Evolutionary conservation across 1,140 invertebrate species (phyloP).

Genomic region (Ylistrum balloti): DNA sequence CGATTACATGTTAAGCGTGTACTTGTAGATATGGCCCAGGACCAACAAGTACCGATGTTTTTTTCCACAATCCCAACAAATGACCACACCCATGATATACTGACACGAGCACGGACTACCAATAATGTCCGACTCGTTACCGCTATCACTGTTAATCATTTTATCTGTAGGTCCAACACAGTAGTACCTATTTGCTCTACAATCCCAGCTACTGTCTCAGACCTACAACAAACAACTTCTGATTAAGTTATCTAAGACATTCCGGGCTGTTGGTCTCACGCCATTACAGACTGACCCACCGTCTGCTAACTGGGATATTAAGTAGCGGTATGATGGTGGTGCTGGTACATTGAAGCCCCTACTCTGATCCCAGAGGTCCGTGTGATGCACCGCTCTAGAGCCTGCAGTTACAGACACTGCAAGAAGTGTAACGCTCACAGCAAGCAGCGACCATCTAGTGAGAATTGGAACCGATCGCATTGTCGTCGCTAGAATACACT

Average conservation of each 20-base stretch:
- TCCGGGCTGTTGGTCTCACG: not conserved
- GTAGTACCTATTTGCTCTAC: not conserved
- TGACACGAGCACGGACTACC: not conserved
- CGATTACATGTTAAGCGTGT: too few relatives aligned
- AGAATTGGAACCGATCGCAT: slow-evolving; percentile 26
- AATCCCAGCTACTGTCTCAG: not conserved
- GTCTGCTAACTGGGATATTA: not conserved
- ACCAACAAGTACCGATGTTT: too few relatives aligned
- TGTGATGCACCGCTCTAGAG: slow-evolving; percentile 19
- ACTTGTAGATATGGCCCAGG: too few relatives aligned
- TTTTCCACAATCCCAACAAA: not conserved
- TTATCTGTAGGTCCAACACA: not conserved
- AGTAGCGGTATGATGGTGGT: slow-evolving; percentile 9
- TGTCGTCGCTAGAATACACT: slow-evolving; percentile 26
- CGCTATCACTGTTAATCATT: not conserved
- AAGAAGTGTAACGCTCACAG: slow-evolving; percentile 30
- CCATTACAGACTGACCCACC: slow-evolving; percentile 27
- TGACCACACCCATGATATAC: not conserved
- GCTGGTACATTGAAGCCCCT: not conserved
- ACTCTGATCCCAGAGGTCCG: not conserved
- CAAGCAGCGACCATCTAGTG: not conserved
- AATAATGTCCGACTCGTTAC: not conserved
- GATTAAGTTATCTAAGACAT: not conserved
- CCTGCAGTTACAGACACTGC: slow-evolving; percentile 17
- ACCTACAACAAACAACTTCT: not conserved